A percentile compares a stretch with the other conserved stretches of the same genome.
Evolutionary conservation across 2,113 vertebrate genomes (phyloP).

Genomic region (Lathamus discolor): DNA sequence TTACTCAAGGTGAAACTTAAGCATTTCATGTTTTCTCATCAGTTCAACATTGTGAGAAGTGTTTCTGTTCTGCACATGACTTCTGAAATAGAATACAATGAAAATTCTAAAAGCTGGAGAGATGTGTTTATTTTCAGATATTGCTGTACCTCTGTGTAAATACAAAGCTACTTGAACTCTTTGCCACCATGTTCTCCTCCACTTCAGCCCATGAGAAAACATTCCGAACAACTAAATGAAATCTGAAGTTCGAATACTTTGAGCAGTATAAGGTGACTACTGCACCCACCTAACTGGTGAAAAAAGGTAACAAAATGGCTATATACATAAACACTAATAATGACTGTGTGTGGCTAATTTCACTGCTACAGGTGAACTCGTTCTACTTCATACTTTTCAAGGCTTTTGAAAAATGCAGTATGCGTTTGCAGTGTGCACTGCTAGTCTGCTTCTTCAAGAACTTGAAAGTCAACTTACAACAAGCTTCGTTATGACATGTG

Average conservation of each 20-base stretch:
- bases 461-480: neutral
- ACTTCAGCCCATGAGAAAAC: neutral
- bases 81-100: neutral
- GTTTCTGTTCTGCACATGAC: neutral
- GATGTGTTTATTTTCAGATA: neutral
- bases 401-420: neutral
- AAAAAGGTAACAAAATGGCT: neutral
- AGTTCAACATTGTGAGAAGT: neutral
- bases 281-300: accelerated
- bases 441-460: neutral
- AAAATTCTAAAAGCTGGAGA: neutral
- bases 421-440: neutral
- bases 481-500: neutral
- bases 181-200: neutral
- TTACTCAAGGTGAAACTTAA: neutral
- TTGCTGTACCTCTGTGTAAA: neutral
- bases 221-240: neutral
- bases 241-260: neutral
- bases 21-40: neutral
- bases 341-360: neutral
- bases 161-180: neutral
- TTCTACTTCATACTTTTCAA: neutral
- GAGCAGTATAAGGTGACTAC: neutral
- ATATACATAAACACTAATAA: neutral
- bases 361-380: neutral